A percentile compares a stretch with the other conserved stretches of the same genome.
phyloP scores from a whole-genome alignment of 1,140 invertebrate genomes.

The Archegozetes longisetosus region DNA sequence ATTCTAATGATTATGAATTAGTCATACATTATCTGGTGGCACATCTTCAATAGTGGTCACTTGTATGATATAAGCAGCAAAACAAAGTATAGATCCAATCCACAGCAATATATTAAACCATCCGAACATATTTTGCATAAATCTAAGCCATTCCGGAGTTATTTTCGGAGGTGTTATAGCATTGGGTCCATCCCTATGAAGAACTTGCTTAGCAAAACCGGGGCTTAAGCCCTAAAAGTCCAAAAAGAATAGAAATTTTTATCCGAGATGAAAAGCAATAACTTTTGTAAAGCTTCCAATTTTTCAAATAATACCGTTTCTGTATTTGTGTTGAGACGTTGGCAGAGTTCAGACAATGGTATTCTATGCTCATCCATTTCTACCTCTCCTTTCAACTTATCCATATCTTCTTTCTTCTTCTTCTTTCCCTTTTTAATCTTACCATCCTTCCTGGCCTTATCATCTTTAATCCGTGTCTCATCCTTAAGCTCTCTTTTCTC shows the following conservation, averaged over 20 bases:
- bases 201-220: constrained; percentile 51
- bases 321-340: constrained; percentile 84
- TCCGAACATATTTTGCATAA: constrained; percentile 35
- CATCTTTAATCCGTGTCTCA: too few relatives aligned
- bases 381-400: constrained; percentile 16
- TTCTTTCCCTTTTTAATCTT: background rate
- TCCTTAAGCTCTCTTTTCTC: too few relatives aligned
- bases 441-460: background rate
- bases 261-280: background rate
- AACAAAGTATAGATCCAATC: constrained; percentile 37
- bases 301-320: constrained; percentile 33
- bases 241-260: constrained; percentile 49
- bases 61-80: constrained; percentile 51
- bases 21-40: constrained; percentile 41
- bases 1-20: too few relatives aligned
- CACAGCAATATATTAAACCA: constrained; percentile 13
- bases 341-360: constrained; percentile 83
- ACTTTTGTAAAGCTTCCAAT: background rate
- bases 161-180: constrained; percentile 41
- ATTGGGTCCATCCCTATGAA: constrained; percentile 57
- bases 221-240: constrained; percentile 16
- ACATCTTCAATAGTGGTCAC: constrained; percentile 48
- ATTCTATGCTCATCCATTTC: constrained; percentile 79
- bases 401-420: constrained; percentile 13
- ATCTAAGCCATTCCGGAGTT: constrained; percentile 33